Evolutionary conservation across 2,797 vertebrate genomes (phyloP).

Genomic region (Rhabdomys pumilio): DNA sequence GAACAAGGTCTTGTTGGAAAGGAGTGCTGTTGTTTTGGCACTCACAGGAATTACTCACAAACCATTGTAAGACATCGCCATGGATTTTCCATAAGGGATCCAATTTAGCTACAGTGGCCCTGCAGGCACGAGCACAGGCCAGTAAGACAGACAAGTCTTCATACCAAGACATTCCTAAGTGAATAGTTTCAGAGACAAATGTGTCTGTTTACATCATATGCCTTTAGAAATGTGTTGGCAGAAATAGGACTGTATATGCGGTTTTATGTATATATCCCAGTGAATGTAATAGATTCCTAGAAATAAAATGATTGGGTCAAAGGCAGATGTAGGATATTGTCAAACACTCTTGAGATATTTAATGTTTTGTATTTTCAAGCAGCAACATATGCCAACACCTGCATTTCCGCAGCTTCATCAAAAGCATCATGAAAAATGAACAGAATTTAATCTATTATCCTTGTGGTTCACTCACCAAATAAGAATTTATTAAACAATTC

Average conservation of each 20-base stretch:
- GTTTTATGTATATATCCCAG: neutral
- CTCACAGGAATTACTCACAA: neutral
- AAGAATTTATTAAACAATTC: conserved; percentile 22
- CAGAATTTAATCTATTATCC: neutral
- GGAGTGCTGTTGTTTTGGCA: neutral
- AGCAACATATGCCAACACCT: neutral
- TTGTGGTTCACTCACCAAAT: neutral
- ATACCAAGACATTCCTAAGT: neutral
- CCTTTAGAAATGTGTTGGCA: neutral
- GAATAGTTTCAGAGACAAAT: neutral
- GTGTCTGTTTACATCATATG: neutral
- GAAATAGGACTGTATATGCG: neutral
- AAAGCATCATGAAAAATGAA: neutral
- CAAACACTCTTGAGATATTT: neutral
- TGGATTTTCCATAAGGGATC: neutral
- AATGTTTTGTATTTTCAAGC: conserved; percentile 11
- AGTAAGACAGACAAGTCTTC: neutral
- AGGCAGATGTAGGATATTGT: conserved; percentile 33
- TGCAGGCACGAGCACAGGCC: neutral
- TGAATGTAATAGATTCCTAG: neutral
- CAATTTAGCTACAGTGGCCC: neutral
- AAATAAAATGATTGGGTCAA: conserved; percentile 43
- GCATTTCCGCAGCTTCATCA: neutral
- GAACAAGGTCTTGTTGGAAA: conserved; percentile 16
- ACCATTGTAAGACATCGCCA: neutral